A percentile compares a stretch with the other conserved stretches of the same genome.
Evolutionary conservation across 2,113 vertebrate species (phyloP).

Genomic region (Phalacrocorax carbo): DNA sequence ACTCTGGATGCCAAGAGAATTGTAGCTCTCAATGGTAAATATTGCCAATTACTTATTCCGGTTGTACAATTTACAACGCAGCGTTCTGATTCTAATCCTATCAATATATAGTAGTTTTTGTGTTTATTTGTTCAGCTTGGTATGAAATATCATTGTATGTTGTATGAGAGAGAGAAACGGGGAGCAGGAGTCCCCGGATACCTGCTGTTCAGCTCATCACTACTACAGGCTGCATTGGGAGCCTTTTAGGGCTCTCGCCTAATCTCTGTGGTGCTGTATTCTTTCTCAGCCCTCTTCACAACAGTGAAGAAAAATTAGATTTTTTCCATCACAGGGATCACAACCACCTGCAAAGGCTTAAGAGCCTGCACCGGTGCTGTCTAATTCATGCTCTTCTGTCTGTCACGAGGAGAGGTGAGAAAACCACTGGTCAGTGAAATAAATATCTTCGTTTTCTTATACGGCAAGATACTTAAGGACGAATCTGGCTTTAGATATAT

Average conservation of each 20-base stretch:
- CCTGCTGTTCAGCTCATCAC: constrained; percentile 17
- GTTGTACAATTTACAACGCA: neutral
- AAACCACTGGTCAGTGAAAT: constrained; percentile 56
- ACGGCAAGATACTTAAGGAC: constrained; percentile 9
- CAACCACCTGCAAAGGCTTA: constrained; percentile 62
- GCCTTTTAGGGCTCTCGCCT: constrained; percentile 18
- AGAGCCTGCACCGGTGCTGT: neutral
- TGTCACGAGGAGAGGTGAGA: constrained; percentile 27
- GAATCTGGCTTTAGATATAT: neutral
- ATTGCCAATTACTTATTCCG: constrained; percentile 34
- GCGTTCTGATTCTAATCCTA: constrained; percentile 9
- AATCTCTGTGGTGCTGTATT: constrained; percentile 42
- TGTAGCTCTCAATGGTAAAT: constrained; percentile 43
- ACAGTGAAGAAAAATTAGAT: constrained; percentile 53
- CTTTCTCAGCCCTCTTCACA: constrained; percentile 39
- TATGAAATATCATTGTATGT: neutral
- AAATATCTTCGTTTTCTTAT: constrained; percentile 30
- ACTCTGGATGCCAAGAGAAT: constrained; percentile 59
- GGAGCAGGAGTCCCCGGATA: neutral
- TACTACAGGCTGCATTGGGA: neutral
- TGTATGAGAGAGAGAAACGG: neutral
- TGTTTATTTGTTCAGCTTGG: constrained; percentile 29
- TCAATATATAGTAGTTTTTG: neutral
- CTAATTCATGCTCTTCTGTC: constrained; percentile 22
- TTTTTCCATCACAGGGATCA: constrained; percentile 34